Percentiles rank a stretch among this genome's conserved stretches.
These are phyloP conservation scores for Sycophila sp. DNA, from an alignment of 1,140 invertebrate genomes.

Conservation along the genomic window DNA sequence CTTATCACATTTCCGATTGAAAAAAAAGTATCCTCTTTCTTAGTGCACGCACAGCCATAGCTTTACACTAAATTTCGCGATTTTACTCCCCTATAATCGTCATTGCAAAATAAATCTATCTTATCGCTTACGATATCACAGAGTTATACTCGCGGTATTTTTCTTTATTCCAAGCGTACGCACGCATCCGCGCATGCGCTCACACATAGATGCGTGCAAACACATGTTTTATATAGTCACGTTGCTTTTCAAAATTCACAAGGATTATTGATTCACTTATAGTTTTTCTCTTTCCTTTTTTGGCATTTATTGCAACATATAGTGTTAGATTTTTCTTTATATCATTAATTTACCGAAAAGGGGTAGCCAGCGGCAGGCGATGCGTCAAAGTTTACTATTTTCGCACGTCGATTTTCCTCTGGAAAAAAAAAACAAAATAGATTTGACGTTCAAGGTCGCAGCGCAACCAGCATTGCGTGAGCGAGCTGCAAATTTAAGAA, in stretches of 20 bases:
- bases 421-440: constrained; percentile 38
- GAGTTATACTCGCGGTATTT: constrained; percentile 61
- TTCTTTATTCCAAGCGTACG: constrained; percentile 4
- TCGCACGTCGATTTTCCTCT: constrained; percentile 38
- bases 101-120: constrained; percentile 62
- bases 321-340: not conserved
- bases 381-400: constrained; percentile 38
- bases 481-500: constrained; percentile 39
- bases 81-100: constrained; percentile 32
- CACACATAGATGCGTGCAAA: not conserved
- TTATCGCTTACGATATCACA: constrained; percentile 65
- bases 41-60: constrained; percentile 21
- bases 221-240: constrained; percentile 10
- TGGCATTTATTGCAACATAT: too few species aligned
- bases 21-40: constrained; percentile 33
- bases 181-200: not conserved
- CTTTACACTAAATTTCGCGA: constrained; percentile 10
- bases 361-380: constrained; percentile 38
- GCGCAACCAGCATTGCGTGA: constrained; percentile 35
- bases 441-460: constrained; percentile 41
- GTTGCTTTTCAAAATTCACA: constrained; percentile 27
- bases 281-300: constrained; percentile 12
- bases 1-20: constrained; percentile 6
- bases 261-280: constrained; percentile 15
- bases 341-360: constrained; percentile 27